These are phyloP conservation scores for Heliconius hermathena DNA, from an alignment of 1,140 invertebrate genomes.

Conservation along the genomic window DNA sequence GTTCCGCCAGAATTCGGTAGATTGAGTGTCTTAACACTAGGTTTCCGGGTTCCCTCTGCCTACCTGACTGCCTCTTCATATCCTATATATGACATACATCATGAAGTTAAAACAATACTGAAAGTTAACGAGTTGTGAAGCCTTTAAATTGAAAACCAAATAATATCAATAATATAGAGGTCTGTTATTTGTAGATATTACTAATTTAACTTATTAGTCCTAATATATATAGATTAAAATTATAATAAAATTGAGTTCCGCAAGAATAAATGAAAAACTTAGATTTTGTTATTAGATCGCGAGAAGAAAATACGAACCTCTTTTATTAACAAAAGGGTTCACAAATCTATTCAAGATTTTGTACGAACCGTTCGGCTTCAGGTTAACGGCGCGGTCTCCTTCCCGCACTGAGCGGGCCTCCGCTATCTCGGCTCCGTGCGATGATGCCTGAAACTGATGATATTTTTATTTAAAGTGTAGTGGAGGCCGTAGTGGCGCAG, in stretches of 20 bases:
- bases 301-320: constrained; percentile 40
- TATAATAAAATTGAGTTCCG: too few relatives aligned
- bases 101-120: not conserved
- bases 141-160: not conserved
- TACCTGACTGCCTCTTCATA: too few relatives aligned
- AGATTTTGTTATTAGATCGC: not conserved
- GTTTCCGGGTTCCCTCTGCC: too few relatives aligned
- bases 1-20: too few relatives aligned
- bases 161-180: not conserved
- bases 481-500: too few relatives aligned
- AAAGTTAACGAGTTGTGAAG: not conserved
- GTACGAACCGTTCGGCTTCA: constrained; percentile 48
- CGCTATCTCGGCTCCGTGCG: constrained; percentile 29
- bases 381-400: constrained; percentile 32
- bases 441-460: constrained; percentile 40
- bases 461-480: too few relatives aligned
- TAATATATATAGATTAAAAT: not conserved
- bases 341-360: constrained; percentile 57
- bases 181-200: too few relatives aligned
- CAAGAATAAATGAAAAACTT: not conserved
- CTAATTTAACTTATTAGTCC: too few relatives aligned
- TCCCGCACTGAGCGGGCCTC: constrained; percentile 24
- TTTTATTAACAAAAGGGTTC: constrained; percentile 47
- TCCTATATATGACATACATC: too few relatives aligned
- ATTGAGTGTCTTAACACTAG: too few relatives aligned